Evolutionary conservation across 2,888 invertebrate species (phyloP).

Genomic region (Arenicola marina): DNA sequence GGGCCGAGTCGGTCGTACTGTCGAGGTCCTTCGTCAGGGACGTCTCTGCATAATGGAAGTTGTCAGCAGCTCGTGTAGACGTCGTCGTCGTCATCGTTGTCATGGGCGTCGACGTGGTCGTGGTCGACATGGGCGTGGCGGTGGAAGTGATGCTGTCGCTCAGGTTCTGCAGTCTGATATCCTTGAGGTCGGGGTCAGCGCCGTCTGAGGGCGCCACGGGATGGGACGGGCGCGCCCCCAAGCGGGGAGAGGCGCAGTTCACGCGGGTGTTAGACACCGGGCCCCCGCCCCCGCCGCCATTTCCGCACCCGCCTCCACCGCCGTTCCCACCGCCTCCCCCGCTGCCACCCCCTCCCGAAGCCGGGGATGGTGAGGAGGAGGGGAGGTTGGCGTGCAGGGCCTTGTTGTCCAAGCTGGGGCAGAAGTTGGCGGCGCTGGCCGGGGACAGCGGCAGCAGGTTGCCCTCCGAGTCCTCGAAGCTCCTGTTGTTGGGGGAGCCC

Average conservation of each 20-base stretch:
- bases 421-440: neutral
- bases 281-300: neutral
- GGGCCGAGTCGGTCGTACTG: no score
- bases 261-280: no score
- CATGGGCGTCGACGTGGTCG: no score
- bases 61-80: no score
- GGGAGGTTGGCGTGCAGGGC: neutral
- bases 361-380: neutral
- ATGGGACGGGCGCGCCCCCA: no score
- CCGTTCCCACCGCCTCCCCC: neutral
- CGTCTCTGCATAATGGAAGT: no score
- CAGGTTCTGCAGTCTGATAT: neutral
- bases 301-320: neutral
- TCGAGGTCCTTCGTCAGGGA: no score
- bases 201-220: no score
- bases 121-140: no score
- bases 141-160: no score
- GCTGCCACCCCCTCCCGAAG: neutral
- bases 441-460: neutral
- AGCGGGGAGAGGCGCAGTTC: no score
- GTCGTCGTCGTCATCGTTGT: no score
- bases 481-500: neutral
- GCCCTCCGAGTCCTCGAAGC: conserved; percentile 1
- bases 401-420: neutral
- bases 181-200: neutral